Base-by-base conservation (phyloP, 2,113 vertebrate species). In the Gila orcuttii region DNA sequence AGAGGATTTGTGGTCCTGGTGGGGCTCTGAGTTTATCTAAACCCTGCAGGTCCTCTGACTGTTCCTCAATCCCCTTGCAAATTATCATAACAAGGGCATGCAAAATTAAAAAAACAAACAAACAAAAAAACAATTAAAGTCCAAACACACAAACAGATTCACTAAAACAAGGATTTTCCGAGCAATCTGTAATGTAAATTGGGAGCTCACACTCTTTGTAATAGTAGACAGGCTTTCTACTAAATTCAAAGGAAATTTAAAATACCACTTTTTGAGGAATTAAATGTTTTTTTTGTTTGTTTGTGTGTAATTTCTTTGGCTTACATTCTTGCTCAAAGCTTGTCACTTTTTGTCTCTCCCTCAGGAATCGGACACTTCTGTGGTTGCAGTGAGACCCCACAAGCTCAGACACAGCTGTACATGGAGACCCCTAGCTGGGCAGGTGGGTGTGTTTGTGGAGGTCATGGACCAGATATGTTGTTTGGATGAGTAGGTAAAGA, bases 361-460 rank as follows among this genome's bases (percentile, higher is more conserved):
- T 17, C 87, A 91, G 90, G 86, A 88, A 75, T 85, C 84, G 66
- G 74, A 87, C 68, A 74, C 59, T 52, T 75, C 79, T 87, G 86
- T 87, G 85, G 76, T 83, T 83, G 82, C 87, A 86, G 89, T 87
- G 85, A 89, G 85, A 60, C 84, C 64, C 83, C 69, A 59, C 23
- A 79, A 62, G 82, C 81, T 83, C 79, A 83, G 79, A 71, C 85
- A 87, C 75, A 87, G 85, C 85, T 85, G 75, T 90, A 87, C 89
- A 90, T 90, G 89, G 89, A 90, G 89, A 90, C 87, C 87, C 87
- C 85, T 36, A 88, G 85, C 86, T 90, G 89, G 89, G 85, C 89
- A 90, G 89, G 87, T 88, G 9, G 87, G 86, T 86, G 60, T 77
- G 33, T 83, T 52, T 83, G 76, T 62, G 79, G 12, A n/a, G 52